Conservation (phyloP, 2,113 vertebrate genomes). For the Amblyopsis rosae region DNA sequence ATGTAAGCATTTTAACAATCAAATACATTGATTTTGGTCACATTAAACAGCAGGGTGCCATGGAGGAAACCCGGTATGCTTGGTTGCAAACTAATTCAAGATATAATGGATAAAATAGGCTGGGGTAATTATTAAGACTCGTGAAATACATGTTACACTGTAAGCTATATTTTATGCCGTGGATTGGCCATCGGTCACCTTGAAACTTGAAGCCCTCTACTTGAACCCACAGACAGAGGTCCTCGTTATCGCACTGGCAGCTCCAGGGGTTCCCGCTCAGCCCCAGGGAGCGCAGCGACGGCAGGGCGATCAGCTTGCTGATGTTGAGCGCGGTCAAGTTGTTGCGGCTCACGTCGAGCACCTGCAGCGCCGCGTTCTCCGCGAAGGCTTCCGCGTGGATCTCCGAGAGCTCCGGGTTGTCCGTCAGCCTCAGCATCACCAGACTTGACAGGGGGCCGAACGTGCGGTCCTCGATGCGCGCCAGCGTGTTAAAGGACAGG, state of each 20-base stretch:
- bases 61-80: no score
- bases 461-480: slow-evolving; percentile 79
- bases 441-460: slow-evolving; percentile 85
- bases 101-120: not conserved
- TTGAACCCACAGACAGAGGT: slow-evolving; percentile 84
- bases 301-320: slow-evolving; percentile 72
- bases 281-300: slow-evolving; percentile 78
- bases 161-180: not conserved
- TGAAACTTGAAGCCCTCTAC: slow-evolving; percentile 81
- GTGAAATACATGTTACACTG: not conserved
- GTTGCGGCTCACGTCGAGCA: slow-evolving; percentile 88
- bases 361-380: slow-evolving; percentile 84
- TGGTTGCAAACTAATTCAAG: not conserved
- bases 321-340: slow-evolving; percentile 82
- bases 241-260: slow-evolving; percentile 87
- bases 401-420: slow-evolving; percentile 84
- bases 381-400: slow-evolving; percentile 83
- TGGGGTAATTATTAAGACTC: not conserved
- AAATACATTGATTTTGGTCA: no score
- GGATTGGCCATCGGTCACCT: slow-evolving; percentile 80
- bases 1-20: no score
- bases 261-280: slow-evolving; percentile 89
- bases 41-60: no score
- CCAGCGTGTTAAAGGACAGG: slow-evolving; percentile 88
- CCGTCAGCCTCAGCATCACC: slow-evolving; percentile 87